Conservation (phyloP, 1,140 invertebrate genomes). For the Tribolium castaneum region DNA sequence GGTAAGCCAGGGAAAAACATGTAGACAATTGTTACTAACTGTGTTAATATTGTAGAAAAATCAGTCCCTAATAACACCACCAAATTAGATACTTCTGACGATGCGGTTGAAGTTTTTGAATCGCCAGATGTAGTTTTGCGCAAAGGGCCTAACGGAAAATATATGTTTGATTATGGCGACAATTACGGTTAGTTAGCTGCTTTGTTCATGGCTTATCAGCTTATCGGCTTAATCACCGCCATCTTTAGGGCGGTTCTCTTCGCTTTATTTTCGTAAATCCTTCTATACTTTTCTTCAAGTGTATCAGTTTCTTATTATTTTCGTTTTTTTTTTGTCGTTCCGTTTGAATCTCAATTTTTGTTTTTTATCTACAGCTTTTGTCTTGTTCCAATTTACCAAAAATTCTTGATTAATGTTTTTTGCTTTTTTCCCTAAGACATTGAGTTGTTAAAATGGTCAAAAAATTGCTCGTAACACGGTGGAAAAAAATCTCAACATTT, state of each 20-base stretch:
- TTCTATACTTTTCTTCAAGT: background rate
- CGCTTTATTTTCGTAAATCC: background rate
- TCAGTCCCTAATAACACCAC: background rate
- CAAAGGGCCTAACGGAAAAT: slow-evolving; percentile 28
- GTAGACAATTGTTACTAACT: background rate
- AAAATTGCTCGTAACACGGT: background rate
- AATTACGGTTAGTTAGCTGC: slow-evolving; percentile 19
- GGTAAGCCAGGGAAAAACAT: background rate
- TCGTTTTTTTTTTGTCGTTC: background rate
- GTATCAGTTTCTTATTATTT: background rate
- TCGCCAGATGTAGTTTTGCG: slow-evolving; percentile 6
- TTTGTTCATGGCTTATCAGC: slow-evolving; percentile 17
- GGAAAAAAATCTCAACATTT: background rate
- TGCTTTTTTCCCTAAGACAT: no score
- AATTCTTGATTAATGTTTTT: no score
- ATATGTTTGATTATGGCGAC: slow-evolving; percentile 12
- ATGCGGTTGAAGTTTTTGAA: slow-evolving; percentile 19
- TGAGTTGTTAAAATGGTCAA: background rate
- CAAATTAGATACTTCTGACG: background rate
- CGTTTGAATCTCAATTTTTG: background rate
- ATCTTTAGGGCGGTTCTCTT: slow-evolving; percentile 4
- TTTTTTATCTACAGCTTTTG: background rate
- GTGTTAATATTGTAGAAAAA: slow-evolving; percentile 26
- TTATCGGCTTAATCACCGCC: background rate
- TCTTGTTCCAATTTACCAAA: background rate